phyloP scores from a whole-genome alignment of 2,888 invertebrate genomes.

The Nomada lathburiana region DNA sequence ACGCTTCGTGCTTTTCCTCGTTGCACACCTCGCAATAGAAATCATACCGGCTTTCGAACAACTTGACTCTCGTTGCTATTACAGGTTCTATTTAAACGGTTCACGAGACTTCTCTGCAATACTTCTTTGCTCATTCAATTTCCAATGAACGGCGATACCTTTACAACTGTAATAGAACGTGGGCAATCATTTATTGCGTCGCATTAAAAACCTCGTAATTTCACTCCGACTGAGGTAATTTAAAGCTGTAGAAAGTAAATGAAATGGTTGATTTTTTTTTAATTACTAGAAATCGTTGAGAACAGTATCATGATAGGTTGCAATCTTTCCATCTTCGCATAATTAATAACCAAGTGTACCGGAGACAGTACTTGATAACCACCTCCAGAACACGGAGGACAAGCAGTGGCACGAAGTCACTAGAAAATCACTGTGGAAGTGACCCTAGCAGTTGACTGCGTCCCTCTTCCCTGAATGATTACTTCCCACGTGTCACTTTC shows the following conservation, averaged over 20 bases:
- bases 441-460: conserved; percentile 53
- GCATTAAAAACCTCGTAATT: no score
- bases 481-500: conserved; percentile 34
- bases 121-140: background rate
- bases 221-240: no score
- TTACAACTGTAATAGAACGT: no score
- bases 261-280: no score
- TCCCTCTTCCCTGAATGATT: conserved; percentile 35
- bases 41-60: conserved; percentile 32
- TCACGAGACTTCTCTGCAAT: background rate
- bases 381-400: conserved; percentile 67
- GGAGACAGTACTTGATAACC: conserved; percentile 52
- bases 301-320: no score
- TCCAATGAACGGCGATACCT: background rate
- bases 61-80: conserved; percentile 24
- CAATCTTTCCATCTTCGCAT: background rate
- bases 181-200: no score
- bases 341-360: conserved; percentile 51
- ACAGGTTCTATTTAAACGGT: background rate
- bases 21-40: conserved; percentile 39
- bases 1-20: conserved; percentile 52
- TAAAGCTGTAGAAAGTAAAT: no score
- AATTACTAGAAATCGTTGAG: no score
- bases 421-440: conserved; percentile 63
- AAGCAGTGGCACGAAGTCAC: conserved; percentile 63